Percentiles rank a stretch among this genome's conserved stretches.
phyloP scores from a whole-genome alignment of 2,113 vertebrate genomes.

The Oreochromis niloticus region DNA sequence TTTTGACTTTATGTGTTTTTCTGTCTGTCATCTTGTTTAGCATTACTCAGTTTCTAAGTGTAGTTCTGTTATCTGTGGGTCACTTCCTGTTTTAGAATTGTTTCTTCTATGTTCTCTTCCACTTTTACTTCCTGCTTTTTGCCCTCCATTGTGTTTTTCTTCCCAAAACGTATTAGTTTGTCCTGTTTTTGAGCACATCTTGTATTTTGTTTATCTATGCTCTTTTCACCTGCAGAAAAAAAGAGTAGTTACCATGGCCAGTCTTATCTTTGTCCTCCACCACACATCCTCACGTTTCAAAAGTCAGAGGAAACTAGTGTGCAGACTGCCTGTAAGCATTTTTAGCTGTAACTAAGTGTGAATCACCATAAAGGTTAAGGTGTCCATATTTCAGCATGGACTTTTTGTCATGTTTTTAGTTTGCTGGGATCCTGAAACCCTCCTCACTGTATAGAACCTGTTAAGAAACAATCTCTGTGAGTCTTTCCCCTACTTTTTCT shows the following conservation, averaged over 20 bases:
- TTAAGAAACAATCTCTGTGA: not conserved
- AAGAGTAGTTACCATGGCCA: not conserved
- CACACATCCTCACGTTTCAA: not conserved
- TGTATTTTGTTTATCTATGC: not conserved
- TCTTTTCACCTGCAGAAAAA: not conserved
- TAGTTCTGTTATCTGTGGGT: not conserved
- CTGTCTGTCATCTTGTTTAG: not conserved
- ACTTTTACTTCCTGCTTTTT: not conserved
- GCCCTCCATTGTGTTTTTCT: not conserved
- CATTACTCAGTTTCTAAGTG: not conserved
- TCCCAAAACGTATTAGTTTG: not conserved
- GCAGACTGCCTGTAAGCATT: not conserved
- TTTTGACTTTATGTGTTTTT: not conserved
- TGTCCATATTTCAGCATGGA: not conserved
- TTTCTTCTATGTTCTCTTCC: not conserved
- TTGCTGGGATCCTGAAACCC: not conserved
- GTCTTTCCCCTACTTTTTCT: not conserved
- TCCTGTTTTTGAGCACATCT: not conserved
- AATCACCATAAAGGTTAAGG: not conserved
- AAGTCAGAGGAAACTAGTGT: not conserved
- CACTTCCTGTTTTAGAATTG: not conserved
- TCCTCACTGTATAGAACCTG: not conserved
- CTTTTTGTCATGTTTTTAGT: not conserved
- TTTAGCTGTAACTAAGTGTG: accelerated
- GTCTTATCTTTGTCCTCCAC: not conserved